Evolutionary conservation across 2,113 vertebrate species (phyloP).

Genomic region (Hydrochoerus hydrochaeris): DNA sequence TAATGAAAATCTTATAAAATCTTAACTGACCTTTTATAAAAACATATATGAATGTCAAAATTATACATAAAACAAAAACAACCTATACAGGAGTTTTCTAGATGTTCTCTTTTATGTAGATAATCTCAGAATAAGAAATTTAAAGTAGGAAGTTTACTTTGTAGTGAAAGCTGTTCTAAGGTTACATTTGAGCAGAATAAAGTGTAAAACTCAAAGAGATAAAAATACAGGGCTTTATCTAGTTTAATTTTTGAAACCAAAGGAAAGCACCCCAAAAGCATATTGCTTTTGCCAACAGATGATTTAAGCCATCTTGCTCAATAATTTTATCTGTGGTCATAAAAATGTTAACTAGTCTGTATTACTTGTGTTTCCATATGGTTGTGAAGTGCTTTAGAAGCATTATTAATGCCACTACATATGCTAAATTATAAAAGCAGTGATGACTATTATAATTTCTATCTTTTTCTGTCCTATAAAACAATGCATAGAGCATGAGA

Average conservation of each 20-base stretch:
- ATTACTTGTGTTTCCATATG: background rate
- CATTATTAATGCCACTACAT: background rate
- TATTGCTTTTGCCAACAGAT: background rate
- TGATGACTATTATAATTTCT: background rate
- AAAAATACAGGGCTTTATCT: background rate
- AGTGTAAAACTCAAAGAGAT: background rate
- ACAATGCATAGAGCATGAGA: background rate
- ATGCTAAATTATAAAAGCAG: background rate
- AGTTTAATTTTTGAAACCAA: background rate
- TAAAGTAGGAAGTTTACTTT: constrained; percentile 10
- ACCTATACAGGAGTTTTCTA: background rate
- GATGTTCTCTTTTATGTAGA: background rate
- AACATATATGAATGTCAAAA: constrained; percentile 34
- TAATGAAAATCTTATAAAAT: constrained; percentile 13
- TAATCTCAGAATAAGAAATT: constrained; percentile 20
- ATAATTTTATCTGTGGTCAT: background rate
- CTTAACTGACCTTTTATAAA: constrained; percentile 21
- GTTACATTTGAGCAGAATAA: background rate
- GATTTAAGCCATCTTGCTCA: background rate
- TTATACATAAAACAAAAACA: constrained; percentile 1
- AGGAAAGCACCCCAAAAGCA: background rate
- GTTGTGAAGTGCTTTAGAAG: background rate
- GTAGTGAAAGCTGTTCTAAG: background rate
- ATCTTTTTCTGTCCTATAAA: background rate
- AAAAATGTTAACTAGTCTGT: background rate